Evolutionary conservation across 2,888 invertebrate genomes (phyloP), one percentile per base, ranked within the genome.

Genomic region (Chironomus riparius): DNA sequence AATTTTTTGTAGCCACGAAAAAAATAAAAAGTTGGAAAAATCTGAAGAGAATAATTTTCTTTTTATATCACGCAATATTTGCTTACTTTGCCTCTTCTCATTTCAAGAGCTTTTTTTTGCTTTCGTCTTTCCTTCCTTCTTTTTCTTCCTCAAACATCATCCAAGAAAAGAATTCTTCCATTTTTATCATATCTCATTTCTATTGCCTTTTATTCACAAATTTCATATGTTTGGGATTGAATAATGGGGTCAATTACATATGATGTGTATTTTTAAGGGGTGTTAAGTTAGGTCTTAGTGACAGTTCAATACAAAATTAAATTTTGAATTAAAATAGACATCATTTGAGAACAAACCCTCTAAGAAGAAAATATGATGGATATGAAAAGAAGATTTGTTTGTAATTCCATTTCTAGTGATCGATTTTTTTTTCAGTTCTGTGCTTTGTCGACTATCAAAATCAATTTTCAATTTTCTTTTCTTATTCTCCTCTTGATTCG

Each of bases 391-490:
- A 65, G 22, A 65, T 65, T 65, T 65, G 24, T 65, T 24, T 24
- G 65, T 12, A 13, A 65, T 24, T 65, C 21, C 24, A 21, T 21
- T 65, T 65, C 24, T 24, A 65, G 10, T 12, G 65, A 65, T 65
- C 65, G 65, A 65, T 65, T 65, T 65, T 65, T 21, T 10, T 65
- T 24, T 12, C 18, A 18, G 13, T 24, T 65, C 65, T 21, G 21
- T 21, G n/a, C 56, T 56, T 56, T 18, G 13, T 65, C 65, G 65
- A 24, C 13, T 65, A 22, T 21, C 65, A 65, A 65, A 65, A 65
- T 65, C 65, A 65, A 65, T 65, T 65, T 65, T 65, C 65, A 65
- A 65, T 65, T 65, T 62, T 62, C 50, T 15, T 50, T 56, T 56
- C 18, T 56, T n/a, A n/a, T 18, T 56, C 5, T 50, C 18, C 12